phyloP scores from a whole-genome alignment of 2,113 vertebrate genomes.

The Crocuta crocuta region DNA sequence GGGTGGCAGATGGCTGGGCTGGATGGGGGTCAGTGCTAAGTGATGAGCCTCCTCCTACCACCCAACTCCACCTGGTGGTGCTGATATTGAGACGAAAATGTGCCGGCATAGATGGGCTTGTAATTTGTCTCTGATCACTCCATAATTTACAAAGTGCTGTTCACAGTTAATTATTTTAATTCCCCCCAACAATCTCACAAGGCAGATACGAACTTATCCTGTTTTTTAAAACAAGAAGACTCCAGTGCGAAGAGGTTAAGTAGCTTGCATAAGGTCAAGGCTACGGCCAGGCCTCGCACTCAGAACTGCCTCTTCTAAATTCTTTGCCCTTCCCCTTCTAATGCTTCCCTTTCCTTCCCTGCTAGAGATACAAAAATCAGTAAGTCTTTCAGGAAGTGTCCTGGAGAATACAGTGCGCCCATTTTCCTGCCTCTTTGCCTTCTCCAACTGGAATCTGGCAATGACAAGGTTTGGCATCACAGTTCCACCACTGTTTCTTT shows the following conservation, averaged over 20 bases:
- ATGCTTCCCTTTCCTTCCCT: background rate
- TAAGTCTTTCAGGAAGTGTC: background rate
- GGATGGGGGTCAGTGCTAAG: background rate
- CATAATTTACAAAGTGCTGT: background rate
- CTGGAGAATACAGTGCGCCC: background rate
- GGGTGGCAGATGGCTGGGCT: background rate
- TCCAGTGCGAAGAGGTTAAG: background rate
- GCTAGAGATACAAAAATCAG: background rate
- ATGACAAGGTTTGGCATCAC: background rate
- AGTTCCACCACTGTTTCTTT: background rate
- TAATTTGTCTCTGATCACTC: background rate
- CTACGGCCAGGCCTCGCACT: background rate
- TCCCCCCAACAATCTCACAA: background rate
- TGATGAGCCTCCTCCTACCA: too few relatives aligned
- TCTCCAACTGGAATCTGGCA: background rate
- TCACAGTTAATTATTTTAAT: background rate
- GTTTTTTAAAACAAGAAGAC: background rate
- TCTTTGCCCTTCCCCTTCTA: background rate
- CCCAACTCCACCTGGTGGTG: background rate
- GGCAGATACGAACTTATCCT: background rate
- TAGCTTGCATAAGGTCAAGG: background rate
- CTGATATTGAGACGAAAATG: background rate
- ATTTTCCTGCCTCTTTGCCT: accelerated
- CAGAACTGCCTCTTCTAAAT: background rate
- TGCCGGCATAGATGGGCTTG: background rate